These are phyloP conservation scores for Smittia aterrima DNA, from an alignment of 2,888 invertebrate species.

Conservation along the genomic window DNA sequence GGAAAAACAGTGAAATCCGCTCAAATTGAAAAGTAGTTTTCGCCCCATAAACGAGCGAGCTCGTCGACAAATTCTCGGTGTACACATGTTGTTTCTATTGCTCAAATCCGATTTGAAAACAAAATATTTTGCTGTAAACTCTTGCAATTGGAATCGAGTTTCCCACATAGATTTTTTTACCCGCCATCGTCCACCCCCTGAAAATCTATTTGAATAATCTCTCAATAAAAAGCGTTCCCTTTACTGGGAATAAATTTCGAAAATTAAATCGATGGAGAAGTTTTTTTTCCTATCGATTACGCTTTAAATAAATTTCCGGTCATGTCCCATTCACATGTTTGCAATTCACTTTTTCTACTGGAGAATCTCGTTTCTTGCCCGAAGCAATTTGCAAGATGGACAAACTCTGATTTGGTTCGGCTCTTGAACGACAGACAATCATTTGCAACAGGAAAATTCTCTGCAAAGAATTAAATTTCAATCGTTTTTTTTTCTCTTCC, in stretches of 20 bases:
- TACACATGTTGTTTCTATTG: conserved; percentile 16
- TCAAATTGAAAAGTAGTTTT: background rate
- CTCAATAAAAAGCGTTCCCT: conserved; percentile 4
- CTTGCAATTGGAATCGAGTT: background rate
- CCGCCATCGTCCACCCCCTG: background rate
- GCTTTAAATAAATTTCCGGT: conserved; percentile 26
- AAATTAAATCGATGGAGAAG: conserved; percentile 18
- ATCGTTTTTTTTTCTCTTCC: background rate
- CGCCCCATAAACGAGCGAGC: background rate
- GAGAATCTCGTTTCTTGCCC: background rate
- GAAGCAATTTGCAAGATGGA: conserved; percentile 34
- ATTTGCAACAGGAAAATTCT: background rate
- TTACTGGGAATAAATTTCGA: conserved; percentile 10
- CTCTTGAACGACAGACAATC: background rate
- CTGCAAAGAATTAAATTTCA: conserved; percentile 6
- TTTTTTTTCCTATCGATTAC: conserved; percentile 17
- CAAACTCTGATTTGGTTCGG: conserved; percentile 14
- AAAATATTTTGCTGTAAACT: conserved; percentile 1
- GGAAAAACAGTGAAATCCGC: background rate
- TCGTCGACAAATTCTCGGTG: background rate
- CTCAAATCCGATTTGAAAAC: conserved; percentile 1
- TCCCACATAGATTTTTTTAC: background rate
- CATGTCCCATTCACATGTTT: background rate
- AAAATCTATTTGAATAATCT: conserved; percentile 17
- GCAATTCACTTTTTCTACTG: background rate